A percentile compares a stretch with the other conserved stretches of the same genome.
These are phyloP conservation scores for Simalia tracyae DNA, from an alignment of 2,797 vertebrate species.

Conservation along the genomic window DNA sequence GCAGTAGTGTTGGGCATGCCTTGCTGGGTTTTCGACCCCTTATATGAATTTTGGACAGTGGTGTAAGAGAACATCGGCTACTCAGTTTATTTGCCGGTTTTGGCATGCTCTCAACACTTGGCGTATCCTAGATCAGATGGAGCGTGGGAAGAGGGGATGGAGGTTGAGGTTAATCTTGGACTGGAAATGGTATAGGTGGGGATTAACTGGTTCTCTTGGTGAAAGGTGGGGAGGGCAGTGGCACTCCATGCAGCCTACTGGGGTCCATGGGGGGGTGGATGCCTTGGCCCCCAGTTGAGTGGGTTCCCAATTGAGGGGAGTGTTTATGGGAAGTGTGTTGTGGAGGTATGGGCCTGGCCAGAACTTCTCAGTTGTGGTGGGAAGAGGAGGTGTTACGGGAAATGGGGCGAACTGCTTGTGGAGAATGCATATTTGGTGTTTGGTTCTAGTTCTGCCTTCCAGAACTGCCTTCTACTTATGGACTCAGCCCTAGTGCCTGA, in stretches of 20 bases:
- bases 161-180: neutral
- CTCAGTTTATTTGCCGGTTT: too few relatives aligned
- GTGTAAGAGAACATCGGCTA: too few relatives aligned
- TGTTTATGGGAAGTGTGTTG: neutral
- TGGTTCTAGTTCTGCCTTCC: neutral
- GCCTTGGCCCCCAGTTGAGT: neutral
- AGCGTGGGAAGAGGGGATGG: neutral
- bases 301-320: neutral
- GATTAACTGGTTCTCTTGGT: neutral
- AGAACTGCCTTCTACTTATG: neutral
- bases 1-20: too few relatives aligned
- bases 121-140: neutral
- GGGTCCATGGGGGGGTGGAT: neutral
- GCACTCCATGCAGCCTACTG: neutral
- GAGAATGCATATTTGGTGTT: neutral
- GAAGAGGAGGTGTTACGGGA: neutral
- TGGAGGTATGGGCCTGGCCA: neutral
- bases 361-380: neutral
- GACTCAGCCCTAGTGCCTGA: neutral
- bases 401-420: neutral
- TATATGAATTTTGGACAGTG: too few relatives aligned
- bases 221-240: neutral
- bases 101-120: too few relatives aligned
- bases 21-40: too few relatives aligned
- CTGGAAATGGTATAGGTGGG: neutral